A percentile compares a stretch with the other conserved stretches of the same genome.
Evolutionary conservation across 2,888 invertebrate genomes (phyloP).

Genomic region (Bombyx huttoni): DNA sequence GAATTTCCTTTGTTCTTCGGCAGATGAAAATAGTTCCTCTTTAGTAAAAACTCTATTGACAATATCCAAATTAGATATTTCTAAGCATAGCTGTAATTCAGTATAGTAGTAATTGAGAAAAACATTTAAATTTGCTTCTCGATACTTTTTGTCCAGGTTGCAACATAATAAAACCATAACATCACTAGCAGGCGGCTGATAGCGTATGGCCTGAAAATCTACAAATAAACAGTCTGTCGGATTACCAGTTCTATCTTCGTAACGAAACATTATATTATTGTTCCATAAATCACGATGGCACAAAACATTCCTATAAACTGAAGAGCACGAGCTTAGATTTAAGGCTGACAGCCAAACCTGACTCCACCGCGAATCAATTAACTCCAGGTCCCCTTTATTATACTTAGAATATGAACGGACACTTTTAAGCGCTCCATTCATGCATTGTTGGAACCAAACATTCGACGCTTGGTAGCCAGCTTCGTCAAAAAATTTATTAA

Average conservation of each 20-base stretch:
- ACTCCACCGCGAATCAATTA: slow-evolving; percentile 35
- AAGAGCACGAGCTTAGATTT: slow-evolving; percentile 18
- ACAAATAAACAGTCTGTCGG: slow-evolving; percentile 75
- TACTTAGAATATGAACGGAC: slow-evolving; percentile 43
- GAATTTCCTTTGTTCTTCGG: slow-evolving; percentile 61
- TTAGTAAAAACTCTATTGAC: slow-evolving; percentile 46
- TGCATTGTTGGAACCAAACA: slow-evolving; percentile 49
- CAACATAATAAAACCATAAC: slow-evolving; percentile 70
- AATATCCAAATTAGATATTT: slow-evolving; percentile 38
- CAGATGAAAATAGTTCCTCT: slow-evolving; percentile 49
- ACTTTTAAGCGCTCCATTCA: slow-evolving; percentile 40
- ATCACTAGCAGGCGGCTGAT: slow-evolving; percentile 78
- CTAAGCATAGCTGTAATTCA: slow-evolving; percentile 50
- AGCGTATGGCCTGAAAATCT: slow-evolving; percentile 79
- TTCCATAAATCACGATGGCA: slow-evolving; percentile 77
- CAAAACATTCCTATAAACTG: slow-evolving; percentile 58
- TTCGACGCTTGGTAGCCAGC: slow-evolving; percentile 33
- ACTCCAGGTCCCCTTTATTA: slow-evolving; percentile 15
- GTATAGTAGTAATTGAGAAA: slow-evolving; percentile 73
- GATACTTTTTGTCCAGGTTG: slow-evolving; percentile 55
- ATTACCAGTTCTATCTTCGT: slow-evolving; percentile 21
- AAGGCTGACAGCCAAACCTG: slow-evolving; percentile 37
- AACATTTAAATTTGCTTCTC: slow-evolving; percentile 55
- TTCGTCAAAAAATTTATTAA: slow-evolving; percentile 22
- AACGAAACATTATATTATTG: slow-evolving; percentile 74